Evolutionary conservation across 2,888 invertebrate genomes (phyloP), one percentile per base, ranked within the genome.

Genomic region (Agrilus cyanescens): DNA sequence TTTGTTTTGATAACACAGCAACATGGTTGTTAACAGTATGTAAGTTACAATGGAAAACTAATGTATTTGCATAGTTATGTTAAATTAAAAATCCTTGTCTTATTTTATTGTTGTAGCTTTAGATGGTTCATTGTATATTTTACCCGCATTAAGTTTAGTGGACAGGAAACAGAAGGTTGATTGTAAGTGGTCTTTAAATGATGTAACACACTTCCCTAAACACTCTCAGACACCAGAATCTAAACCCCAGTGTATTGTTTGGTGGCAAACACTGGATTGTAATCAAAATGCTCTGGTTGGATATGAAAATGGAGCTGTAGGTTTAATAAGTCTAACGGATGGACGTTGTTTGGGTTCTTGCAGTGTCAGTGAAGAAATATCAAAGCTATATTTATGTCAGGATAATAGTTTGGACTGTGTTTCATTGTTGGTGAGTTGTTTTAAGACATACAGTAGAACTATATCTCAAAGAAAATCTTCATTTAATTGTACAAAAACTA

Each of bases 1-100:
- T 88, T 62, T 86, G 87, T 62, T 89, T 90, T 65, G 87, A 89
- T 67, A 84, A 86, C 2, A 76, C 81, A 45, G 88, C 87, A 41
- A 78, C 80, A 33, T 85, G 85, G 85, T 68, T 85, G 18, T 66
- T 85, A 16, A 71, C 79, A 50, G 67, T 76, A 45, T 75, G 76
- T 65, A 73, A 72, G 59, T 67, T 67, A 29, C 13, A 10, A 10
- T 10, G 14, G 4, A 37, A 25, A 25, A 10, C 10, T 4, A 25
- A 3, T 25, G n/a, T n/a, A n/a, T n/a, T n/a, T n/a, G n/a, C n/a
- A 25, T 10, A 25, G 25, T 35, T 32, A 34, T 3, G n/a, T 33
- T 12, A 3, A 10, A 33, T 8, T 15, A 1, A 33, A 33, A 16
- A 14, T 33, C 2, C 1, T 12, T 33, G 7, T 15, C 4, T 37